Evolutionary conservation across 2,797 vertebrate genomes (phyloP), one percentile per base, ranked within the genome.

Genomic region (Enteromius paludinosus): DNA sequence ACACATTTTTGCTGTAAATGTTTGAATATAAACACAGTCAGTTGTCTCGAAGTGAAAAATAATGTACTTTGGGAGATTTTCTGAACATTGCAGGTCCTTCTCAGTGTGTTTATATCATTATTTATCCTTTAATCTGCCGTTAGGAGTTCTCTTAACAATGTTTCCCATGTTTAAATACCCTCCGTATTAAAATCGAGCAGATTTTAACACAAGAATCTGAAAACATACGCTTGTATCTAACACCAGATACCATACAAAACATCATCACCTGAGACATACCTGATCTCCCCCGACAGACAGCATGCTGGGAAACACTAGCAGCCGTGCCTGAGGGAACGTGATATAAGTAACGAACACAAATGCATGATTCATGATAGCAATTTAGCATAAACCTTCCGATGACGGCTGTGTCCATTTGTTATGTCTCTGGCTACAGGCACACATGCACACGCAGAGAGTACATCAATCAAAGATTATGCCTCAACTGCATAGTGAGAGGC

Each of bases 351-450:
- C 11, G 64, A 71, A 85, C 84, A 70, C 71, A 85, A 86, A 88
- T 82, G 76, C 71, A 78, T 52, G 33, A 68, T 81, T 84, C 85
- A 79, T 38, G 49, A 54, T 65, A 45, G 83, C 74, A 86, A 81
- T 86, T 83, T 86, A 82, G 71, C 71, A 62, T 66, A 81, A 82
- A 83, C 78, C 86, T 84, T 85, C 78, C 28, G 20, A 83, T 86
- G 81, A 66, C 82, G 69, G 81, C 77, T 70, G 74, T 84, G 83
- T 75, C 85, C 87, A 85, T 86, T 88, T 79, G 78, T 85, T 85
- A 83, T 71, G 82, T 81, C 80, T 68, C 70, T 71, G 25, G 30
- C 28, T 73, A 73, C 30, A 25, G 59, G 45, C 80, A 30, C 33
- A 43, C 59, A 52, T 82, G 79, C 84, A 64, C 84, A 71, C 49